phyloP scores from a whole-genome alignment of 2,797 vertebrate species.

The Myioborus miniatus region DNA sequence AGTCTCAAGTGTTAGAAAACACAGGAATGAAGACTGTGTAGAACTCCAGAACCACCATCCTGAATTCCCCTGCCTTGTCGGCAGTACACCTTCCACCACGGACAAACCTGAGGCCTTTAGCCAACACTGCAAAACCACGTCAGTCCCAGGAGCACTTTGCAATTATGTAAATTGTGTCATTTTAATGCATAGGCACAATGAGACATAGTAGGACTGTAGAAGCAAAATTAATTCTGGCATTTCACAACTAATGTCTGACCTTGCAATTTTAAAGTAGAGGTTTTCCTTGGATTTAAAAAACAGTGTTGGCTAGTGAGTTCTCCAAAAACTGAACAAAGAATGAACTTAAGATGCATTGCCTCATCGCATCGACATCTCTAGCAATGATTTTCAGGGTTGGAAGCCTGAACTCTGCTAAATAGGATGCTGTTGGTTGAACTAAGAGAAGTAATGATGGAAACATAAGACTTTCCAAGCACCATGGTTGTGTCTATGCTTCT shows the following conservation, averaged over 20 bases:
- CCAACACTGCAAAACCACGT: background rate
- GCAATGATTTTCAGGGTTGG: background rate
- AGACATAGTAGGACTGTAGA: background rate
- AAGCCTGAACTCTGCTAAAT: background rate
- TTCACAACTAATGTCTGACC: background rate
- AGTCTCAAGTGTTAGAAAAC: background rate
- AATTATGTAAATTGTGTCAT: background rate
- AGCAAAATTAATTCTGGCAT: conserved; percentile 18
- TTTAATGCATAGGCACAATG: background rate
- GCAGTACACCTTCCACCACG: background rate
- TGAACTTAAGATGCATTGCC: background rate
- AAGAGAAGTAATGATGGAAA: background rate
- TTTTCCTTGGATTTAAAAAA: background rate
- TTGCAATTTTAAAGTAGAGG: background rate
- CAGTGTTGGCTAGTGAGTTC: background rate
- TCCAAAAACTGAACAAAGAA: background rate
- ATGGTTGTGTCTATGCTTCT: background rate
- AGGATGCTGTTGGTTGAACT: background rate
- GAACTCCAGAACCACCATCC: background rate
- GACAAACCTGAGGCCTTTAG: background rate
- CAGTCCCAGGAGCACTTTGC: background rate
- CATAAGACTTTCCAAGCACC: background rate
- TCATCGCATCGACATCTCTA: background rate
- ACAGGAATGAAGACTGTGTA: background rate
- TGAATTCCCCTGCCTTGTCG: background rate